Conservation (phyloP, 2,113 vertebrate species). For the Saguinus midas region DNA sequence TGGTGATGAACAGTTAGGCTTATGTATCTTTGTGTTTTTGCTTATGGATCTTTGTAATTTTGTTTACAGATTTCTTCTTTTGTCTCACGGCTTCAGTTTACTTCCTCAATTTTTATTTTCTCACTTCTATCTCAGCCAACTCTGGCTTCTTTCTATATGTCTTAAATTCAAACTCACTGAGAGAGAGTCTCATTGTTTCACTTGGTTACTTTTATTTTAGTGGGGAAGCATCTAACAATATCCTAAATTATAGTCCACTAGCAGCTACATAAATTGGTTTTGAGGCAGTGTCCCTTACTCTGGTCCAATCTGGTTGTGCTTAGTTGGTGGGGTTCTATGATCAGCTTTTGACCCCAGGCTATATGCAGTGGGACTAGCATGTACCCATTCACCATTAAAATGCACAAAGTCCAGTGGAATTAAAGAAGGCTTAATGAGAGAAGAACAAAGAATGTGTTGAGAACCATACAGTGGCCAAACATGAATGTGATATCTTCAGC, state of each 20-base stretch:
- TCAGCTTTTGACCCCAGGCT: not conserved
- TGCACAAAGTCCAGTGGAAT: not conserved
- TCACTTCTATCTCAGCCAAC: not conserved
- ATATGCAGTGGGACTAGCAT: not conserved
- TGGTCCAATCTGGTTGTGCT: not conserved
- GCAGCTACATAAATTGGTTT: not conserved
- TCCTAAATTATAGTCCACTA: not conserved
- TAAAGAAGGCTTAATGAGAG: not conserved
- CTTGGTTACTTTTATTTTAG: not conserved
- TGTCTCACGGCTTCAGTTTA: not conserved
- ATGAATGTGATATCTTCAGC: not conserved
- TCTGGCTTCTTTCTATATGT: not conserved
- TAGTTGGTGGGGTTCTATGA: not conserved
- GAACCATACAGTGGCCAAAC: not conserved
- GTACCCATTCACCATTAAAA: not conserved
- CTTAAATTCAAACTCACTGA: not conserved
- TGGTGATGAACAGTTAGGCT: not conserved
- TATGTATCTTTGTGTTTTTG: not conserved
- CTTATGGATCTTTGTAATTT: not conserved
- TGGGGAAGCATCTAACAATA: not conserved
- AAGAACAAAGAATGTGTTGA: not conserved
- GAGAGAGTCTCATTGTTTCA: not conserved
- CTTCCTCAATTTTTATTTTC: too few species aligned
- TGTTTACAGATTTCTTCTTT: not conserved
- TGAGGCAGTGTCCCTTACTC: not conserved